Base-by-base conservation (phyloP, 2,797 vertebrate genomes). In the Catharus ustulatus region DNA sequence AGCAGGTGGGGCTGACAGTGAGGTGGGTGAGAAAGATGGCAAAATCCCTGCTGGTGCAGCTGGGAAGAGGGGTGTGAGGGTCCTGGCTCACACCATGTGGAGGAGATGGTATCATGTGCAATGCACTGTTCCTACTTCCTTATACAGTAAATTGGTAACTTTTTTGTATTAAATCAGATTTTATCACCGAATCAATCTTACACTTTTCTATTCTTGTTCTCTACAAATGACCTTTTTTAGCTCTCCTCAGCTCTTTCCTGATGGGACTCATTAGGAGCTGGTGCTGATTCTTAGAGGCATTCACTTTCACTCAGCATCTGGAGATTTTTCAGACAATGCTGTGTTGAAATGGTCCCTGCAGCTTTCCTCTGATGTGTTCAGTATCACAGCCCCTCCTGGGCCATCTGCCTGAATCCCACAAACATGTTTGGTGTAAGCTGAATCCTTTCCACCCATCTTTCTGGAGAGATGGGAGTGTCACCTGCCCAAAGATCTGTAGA, bases 151-250 rank as follows among this genome's bases (percentile, higher is more conserved):
- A 96, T 96, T 93, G 83, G 92, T 93, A 40, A 92, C 79, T 86
- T 95, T 96, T 97, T 96, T 94, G 84, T 91, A 82, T 96, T 92
- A 93, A 97, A 96, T 89, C 92, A 96, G 87, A 78, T 95, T 94
- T 96, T 97, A 97, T 96, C 96, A 77, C 89, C 13, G 80, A 93
- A 87, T 93, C 79, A 84, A 46, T 96, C 94, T 96, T 90, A 55
- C 91, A 93, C 87, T 96, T 96, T 94, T 96, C 94, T 97, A 96
- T 97, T 97, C 94, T 94, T 48, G 92, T 90, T 96, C 94, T 93
- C 62, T 69, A 49, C 80, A 96, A 96, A 97, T 96, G 83, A 95
- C 96, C 96, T 96, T 97, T 97, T 97, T 97, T 96, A 97, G 96
- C 93, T 95, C 77, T 94, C 91, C 94, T 86, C 85, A 43, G 80